A percentile compares a stretch with the other conserved stretches of the same genome.
Evolutionary conservation across 2,113 vertebrate species (phyloP).

Genomic region (Mugil cephalus): DNA sequence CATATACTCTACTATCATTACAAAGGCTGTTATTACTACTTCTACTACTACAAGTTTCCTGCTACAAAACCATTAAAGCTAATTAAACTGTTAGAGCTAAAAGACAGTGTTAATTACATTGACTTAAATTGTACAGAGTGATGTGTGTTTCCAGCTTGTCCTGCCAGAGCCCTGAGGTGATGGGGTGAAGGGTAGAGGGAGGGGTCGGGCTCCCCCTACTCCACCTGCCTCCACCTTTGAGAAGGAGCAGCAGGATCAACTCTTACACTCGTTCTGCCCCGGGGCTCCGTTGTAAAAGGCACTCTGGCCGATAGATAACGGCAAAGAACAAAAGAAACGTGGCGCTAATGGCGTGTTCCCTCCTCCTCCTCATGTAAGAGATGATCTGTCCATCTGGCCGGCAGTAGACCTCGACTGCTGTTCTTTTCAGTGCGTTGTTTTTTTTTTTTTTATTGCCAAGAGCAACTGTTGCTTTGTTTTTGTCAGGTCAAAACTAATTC

Average conservation of each 20-base stretch:
- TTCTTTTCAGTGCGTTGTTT: slow-evolving; percentile 22
- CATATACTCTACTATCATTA: too few species aligned
- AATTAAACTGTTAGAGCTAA: slow-evolving; percentile 5
- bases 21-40: neutral
- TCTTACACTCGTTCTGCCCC: slow-evolving; percentile 51
- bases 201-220: slow-evolving; percentile 16
- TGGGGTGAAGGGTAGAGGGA: neutral
- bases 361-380: slow-evolving; percentile 61
- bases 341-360: slow-evolving; percentile 60
- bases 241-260: slow-evolving; percentile 47
- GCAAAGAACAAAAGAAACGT: slow-evolving; percentile 64
- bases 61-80: neutral
- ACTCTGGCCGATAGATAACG: slow-evolving; percentile 66
- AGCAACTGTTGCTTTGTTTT: slow-evolving; percentile 27
- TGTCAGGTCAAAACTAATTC: slow-evolving; percentile 2
- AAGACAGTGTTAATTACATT: neutral
- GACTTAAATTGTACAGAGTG: neutral
- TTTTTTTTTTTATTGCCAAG: slow-evolving; percentile 12
- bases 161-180: slow-evolving; percentile 25
- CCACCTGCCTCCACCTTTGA: slow-evolving; percentile 71
- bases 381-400: slow-evolving; percentile 70
- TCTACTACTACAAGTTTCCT: neutral
- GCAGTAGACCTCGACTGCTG: slow-evolving; percentile 35
- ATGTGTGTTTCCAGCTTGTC: slow-evolving; percentile 15
- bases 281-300: slow-evolving; percentile 59